Base-by-base conservation (phyloP, 1,140 invertebrate species). In the Zaprionus gabonicus region DNA sequence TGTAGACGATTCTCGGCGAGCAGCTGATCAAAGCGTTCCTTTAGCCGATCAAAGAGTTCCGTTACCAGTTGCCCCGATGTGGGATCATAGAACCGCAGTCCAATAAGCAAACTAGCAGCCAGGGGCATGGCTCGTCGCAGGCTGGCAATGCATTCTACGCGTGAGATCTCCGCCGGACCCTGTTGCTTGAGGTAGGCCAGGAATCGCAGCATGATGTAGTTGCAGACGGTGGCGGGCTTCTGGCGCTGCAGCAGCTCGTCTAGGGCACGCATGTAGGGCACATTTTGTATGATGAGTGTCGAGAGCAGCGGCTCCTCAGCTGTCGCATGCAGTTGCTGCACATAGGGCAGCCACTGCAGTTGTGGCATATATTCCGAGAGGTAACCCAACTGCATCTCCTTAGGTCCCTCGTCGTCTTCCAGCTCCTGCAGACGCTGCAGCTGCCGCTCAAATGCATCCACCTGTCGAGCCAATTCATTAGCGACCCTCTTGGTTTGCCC, bases 161-260 rank as follows among this genome's bases (percentile, higher is more conserved):
- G 76, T 1, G 85, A 82, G 1, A 92, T 91, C 53, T 90, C 85
- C 6, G 81, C 85, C 0, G 91, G 91, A 0, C 91, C 91, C 23
- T 91, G 85, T 13, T 79, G 75, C 38, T 92, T 91, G 3, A 92
- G 79, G 28, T 75, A 92, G 13, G 77, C 73, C 34, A 92, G 70
- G 41, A 91, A 78, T 28, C 74, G 72, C 4, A 92, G 20, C 91
- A 92, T 91, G n/a, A 92, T 91, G 27, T 91, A 92, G 62, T 86
- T 92, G 70, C 91, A 91, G 0, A 91, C 31, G 0, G 82, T 91
- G 3, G 82, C 85, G 5, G 71, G 77, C 1, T 55, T 36, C 3
- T 83, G 77, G 9, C 53, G 67, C 12, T 79, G 65, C 13, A 92
- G 64, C 25, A 92, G 57, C 3, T 85, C 58, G 6, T 77, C 65